Conservation (phyloP, 2,113 vertebrate species). For the Alexandromys fortis region DNA sequence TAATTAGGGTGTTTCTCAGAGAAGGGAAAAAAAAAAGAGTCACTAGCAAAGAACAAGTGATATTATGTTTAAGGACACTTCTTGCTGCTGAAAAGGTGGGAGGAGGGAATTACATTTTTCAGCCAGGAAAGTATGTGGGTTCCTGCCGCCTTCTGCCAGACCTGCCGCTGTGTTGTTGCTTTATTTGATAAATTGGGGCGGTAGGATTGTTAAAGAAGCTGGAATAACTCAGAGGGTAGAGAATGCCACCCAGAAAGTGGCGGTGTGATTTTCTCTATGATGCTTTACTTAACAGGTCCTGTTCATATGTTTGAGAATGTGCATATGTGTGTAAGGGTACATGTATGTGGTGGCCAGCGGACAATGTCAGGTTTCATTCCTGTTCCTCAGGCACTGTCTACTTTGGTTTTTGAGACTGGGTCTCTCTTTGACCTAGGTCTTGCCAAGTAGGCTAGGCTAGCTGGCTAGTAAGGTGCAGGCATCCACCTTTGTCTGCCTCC, state of each 20-base stretch:
- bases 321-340: background rate
- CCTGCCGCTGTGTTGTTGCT: background rate
- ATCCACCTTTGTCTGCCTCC: background rate
- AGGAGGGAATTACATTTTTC: background rate
- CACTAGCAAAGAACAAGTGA: conserved; percentile 37
- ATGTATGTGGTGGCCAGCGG: background rate
- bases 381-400: too few species aligned
- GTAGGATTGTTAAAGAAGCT: background rate
- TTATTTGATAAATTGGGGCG: background rate
- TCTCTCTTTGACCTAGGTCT: background rate
- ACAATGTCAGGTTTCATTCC: too few species aligned
- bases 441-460: background rate
- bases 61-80: conserved; percentile 50
- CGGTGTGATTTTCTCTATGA: background rate
- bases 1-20: conserved; percentile 72
- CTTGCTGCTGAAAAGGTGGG: background rate
- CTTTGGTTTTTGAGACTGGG: background rate
- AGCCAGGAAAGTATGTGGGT: background rate
- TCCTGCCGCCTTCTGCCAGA: background rate
- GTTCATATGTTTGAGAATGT: background rate
- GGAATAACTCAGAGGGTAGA: background rate
- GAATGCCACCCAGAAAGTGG: background rate
- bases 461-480: background rate
- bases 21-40: background rate
- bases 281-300: background rate